Base-by-base conservation (phyloP, 2,797 vertebrate genomes). In the Triplophysa yarkandensis region DNA sequence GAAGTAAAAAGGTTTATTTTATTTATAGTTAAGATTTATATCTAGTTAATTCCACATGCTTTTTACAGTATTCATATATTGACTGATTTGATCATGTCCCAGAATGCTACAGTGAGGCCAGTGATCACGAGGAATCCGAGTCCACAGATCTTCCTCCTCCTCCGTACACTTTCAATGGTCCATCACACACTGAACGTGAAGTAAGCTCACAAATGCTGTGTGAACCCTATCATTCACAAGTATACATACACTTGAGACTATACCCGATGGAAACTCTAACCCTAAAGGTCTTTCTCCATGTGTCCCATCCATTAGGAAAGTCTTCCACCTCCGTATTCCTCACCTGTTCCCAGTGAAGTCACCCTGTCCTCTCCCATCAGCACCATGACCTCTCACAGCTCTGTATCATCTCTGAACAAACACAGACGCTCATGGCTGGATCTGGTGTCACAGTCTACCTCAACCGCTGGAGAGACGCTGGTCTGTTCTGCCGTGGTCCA, bases 71-170 rank as follows among this genome's bases (percentile, higher is more conserved):
- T 55, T 19, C 6, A 52, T 65, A 13, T 58, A 54, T 57, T 19
- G 4, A 43, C 65, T 19, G 63, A 11, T 74, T 28, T 19, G 10
- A 44, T 10, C 17, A 19, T 25, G 41, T 4, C 77, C 55, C 81
- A 98, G 97, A 98, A 86, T 96, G 96, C 81, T 99, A 98, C 73
- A 99, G 97, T 68, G 97, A 99, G 87, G 90, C 88, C 52, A 99
- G 97, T 21, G 97, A 99, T 78, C 95, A 96, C 0, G 97, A 99
- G 7, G 97, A 99, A 67, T 85, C 92, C 1, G 95, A 96, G 76
- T 87, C 88, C 54, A 82, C 80, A 41, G 94, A 97, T 69, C 89
- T 88, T 0, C 92, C 94, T 0, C 91, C 93, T 54, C 93, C 94
- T 1, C 92, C 94, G 0, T 93, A 93, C 80, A 84, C 89, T 88